Percentiles rank a stretch among this genome's conserved stretches.
phyloP scores from a whole-genome alignment of 2,113 vertebrate genomes.

The Bettongia penicillata region DNA sequence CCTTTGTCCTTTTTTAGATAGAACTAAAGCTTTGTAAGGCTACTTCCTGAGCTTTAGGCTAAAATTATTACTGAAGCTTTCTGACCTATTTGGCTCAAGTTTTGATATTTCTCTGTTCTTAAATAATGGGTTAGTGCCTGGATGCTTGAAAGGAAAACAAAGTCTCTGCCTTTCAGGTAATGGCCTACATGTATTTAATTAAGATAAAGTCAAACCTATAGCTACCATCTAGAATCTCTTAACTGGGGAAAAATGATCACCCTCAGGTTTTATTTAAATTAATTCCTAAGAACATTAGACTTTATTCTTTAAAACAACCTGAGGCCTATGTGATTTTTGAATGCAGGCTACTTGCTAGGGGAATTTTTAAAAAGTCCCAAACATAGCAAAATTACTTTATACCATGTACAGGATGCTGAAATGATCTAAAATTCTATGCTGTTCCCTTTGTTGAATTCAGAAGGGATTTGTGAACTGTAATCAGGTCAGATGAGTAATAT shows the following conservation, averaged over 20 bases:
- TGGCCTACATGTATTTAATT: not conserved
- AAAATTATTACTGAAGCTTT: not conserved
- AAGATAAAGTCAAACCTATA: not conserved
- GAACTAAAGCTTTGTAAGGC: not conserved
- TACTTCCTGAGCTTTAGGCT: not conserved
- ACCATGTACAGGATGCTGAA: not conserved
- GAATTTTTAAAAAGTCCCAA: not conserved
- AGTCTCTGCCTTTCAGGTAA: not conserved
- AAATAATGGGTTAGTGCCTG: not conserved
- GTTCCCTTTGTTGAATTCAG: not conserved
- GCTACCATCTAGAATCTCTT: not conserved
- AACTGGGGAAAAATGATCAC: not conserved
- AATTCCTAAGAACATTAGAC: not conserved
- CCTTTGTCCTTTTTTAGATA: not conserved
- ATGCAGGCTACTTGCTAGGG: not conserved
- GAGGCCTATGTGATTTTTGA: not conserved
- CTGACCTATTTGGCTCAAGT: not conserved
- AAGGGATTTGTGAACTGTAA: not conserved
- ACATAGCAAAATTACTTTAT: not conserved
- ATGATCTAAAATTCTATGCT: not conserved
- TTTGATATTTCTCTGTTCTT: not conserved
- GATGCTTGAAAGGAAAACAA: not conserved
- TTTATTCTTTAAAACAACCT: not conserved
- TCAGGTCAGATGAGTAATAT: not conserved
- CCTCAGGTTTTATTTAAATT: not conserved